phyloP scores from a whole-genome alignment of 2,113 vertebrate species.

The Cebus imitator region DNA sequence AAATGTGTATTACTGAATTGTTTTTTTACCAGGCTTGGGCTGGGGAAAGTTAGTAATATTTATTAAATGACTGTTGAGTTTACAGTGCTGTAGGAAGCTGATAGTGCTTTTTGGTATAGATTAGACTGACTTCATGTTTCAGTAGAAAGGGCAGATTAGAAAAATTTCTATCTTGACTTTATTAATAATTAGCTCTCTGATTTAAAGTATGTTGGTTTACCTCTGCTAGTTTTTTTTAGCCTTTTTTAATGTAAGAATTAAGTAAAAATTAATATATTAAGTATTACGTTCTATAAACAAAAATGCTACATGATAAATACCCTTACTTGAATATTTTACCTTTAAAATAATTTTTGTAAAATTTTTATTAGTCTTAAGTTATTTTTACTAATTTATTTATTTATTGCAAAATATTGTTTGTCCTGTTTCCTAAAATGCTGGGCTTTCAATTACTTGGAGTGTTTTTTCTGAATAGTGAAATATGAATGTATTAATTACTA shows the following conservation, averaged over 20 bases:
- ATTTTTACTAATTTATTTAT: conserved; percentile 6
- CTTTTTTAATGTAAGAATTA: conserved; percentile 43
- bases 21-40: conserved; percentile 49
- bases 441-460: neutral
- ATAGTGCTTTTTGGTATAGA: conserved; percentile 54
- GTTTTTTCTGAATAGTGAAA: neutral
- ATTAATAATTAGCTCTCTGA: conserved; percentile 60
- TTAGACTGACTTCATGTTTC: conserved; percentile 61
- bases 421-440: neutral
- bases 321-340: conserved; percentile 40
- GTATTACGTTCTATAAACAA: conserved; percentile 16
- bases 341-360: neutral
- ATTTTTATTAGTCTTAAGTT: conserved; percentile 9
- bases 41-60: conserved; percentile 60
- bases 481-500: neutral
- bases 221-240: neutral
- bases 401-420: neutral
- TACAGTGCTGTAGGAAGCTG: conserved; percentile 30
- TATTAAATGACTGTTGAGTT: conserved; percentile 54
- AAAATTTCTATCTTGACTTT: conserved; percentile 45
- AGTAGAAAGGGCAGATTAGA: conserved; percentile 52
- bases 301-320: neutral
- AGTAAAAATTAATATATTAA: conserved; percentile 42
- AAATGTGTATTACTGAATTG: conserved; percentile 59
- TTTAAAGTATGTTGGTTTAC: neutral